phyloP scores from a whole-genome alignment of 2,113 vertebrate genomes.

The Ceyx margarethae region DNA sequence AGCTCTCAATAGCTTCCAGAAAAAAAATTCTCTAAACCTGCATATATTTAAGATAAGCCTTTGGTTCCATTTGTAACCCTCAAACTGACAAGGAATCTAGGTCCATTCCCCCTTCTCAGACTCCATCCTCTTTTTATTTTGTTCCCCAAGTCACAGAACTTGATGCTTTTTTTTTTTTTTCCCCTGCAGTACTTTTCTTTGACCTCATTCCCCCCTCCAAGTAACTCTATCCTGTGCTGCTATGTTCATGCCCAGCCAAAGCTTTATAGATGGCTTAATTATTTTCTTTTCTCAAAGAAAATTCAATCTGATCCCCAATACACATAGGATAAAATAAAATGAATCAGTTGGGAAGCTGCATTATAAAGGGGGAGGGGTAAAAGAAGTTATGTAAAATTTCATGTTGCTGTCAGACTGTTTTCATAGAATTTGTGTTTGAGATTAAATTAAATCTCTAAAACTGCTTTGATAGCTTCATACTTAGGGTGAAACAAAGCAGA shows the following conservation, averaged over 20 bases:
- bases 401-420: constrained; percentile 65
- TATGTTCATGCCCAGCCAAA: constrained; percentile 45
- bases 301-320: constrained; percentile 51
- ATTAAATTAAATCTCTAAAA: constrained; percentile 62
- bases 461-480: constrained; percentile 70
- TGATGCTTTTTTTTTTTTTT: background rate
- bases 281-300: constrained; percentile 68
- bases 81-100: constrained; percentile 48
- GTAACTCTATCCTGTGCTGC: constrained; percentile 62
- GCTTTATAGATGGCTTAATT: constrained; percentile 73
- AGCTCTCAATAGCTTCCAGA: constrained; percentile 42
- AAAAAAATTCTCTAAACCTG: constrained; percentile 38
- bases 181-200: constrained; percentile 47
- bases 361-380: constrained; percentile 47
- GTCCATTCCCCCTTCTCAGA: constrained; percentile 40
- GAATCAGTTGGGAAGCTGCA: constrained; percentile 64
- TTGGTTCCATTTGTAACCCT: constrained; percentile 60
- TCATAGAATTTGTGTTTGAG: constrained; percentile 65
- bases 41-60: constrained; percentile 57
- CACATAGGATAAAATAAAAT: constrained; percentile 68
- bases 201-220: constrained; percentile 47
- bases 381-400: constrained; percentile 71
- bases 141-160: constrained; percentile 31
- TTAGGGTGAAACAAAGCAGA: constrained; percentile 72
- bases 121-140: constrained; percentile 45